phyloP scores from a whole-genome alignment of 2,888 invertebrate genomes.

The Drosophila bunnanda region DNA sequence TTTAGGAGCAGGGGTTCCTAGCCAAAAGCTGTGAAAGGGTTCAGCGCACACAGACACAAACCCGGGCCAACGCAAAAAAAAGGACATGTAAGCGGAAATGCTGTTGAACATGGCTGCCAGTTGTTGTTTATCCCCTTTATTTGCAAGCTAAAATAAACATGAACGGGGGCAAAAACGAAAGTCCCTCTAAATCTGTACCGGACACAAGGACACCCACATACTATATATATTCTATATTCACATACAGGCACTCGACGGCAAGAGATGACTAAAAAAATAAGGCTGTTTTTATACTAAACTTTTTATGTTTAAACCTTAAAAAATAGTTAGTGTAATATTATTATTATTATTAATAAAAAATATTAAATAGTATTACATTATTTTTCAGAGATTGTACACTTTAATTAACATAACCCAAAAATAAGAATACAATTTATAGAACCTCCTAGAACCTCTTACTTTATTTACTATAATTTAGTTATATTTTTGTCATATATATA shows the following conservation, averaged over 20 bases:
- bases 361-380: no score
- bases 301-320: background rate
- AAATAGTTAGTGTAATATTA: background rate
- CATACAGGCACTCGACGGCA: background rate
- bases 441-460: no score
- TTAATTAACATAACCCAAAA: no score
- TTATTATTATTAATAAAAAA: no score
- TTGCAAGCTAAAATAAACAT: conserved; percentile 55
- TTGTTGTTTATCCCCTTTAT: conserved; percentile 56
- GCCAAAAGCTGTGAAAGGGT: conserved; percentile 26
- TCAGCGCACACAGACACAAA: conserved; percentile 11
- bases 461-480: no score
- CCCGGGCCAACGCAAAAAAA: conserved; percentile 17
- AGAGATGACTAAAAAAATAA: no score
- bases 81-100: conserved; percentile 48
- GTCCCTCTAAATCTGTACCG: conserved; percentile 56
- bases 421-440: no score
- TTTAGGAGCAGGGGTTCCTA: conserved; percentile 14
- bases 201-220: conserved; percentile 27
- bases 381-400: no score
- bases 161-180: conserved; percentile 41
- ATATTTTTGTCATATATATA: no score
- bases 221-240: conserved; percentile 10
- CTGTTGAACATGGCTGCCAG: conserved; percentile 52
- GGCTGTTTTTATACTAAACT: background rate